Evolutionary conservation across 2,888 invertebrate species (phyloP).

Genomic region (Pandemis cinnamomeana): DNA sequence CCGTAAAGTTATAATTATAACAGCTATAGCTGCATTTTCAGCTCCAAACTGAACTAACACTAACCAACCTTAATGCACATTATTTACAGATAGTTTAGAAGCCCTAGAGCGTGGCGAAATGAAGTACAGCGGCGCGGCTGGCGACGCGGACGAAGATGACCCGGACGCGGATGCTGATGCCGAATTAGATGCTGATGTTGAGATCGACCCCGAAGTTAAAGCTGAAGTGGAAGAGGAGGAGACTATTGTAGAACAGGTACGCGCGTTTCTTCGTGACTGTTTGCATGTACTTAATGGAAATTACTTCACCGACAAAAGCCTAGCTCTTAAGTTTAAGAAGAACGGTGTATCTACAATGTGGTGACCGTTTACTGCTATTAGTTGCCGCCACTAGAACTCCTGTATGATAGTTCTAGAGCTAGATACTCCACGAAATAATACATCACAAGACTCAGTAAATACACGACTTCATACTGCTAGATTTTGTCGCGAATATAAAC

Average conservation of each 20-base stretch:
- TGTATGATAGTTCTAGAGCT: too few species aligned
- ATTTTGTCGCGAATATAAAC: background rate
- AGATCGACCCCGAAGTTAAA: constrained; percentile 81
- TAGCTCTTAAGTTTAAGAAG: too few species aligned
- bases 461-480: background rate
- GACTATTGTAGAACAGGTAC: constrained; percentile 67
- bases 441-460: background rate
- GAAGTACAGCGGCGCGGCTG: constrained; percentile 90
- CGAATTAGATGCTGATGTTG: constrained; percentile 84
- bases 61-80: background rate
- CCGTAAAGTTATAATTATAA: background rate
- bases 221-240: constrained; percentile 86
- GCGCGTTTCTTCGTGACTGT: background rate
- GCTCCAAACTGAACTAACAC: background rate
- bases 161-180: constrained; percentile 74
- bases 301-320: too few species aligned
- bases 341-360: too few species aligned
- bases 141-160: constrained; percentile 87
- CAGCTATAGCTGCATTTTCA: background rate
- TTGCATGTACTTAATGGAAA: too few species aligned
- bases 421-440: too few species aligned
- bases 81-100: constrained; percentile 88
- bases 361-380: too few species aligned
- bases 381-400: too few species aligned
- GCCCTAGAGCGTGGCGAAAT: constrained; percentile 94